These are phyloP conservation scores for Triplophysa rosa DNA, from an alignment of 2,113 vertebrate genomes.

Conservation along the genomic window DNA sequence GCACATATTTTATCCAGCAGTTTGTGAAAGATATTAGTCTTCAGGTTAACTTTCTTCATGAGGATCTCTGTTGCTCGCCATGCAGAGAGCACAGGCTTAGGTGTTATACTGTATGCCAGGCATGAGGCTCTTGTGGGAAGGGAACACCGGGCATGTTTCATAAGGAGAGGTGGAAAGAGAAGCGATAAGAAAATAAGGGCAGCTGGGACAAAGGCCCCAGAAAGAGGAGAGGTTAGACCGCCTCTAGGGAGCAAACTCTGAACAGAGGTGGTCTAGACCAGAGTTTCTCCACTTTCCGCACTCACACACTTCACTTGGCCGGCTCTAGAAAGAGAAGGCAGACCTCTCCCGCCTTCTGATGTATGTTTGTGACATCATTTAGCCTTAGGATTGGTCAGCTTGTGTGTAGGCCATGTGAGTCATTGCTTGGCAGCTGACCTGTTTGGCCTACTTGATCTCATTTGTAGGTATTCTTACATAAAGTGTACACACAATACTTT, in stretches of 20 bases:
- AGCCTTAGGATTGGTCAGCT: neutral
- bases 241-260: conserved; percentile 64
- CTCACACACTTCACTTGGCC: conserved; percentile 52
- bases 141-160: conserved; percentile 45
- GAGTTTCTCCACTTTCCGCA: conserved; percentile 59
- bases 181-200: conserved; percentile 58
- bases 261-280: conserved; percentile 69
- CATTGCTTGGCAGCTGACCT: neutral
- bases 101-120: conserved; percentile 31
- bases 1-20: no score
- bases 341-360: conserved; percentile 25
- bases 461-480: neutral
- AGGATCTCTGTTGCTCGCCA: neutral
- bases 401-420: neutral
- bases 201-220: conserved; percentile 63
- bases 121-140: conserved; percentile 35
- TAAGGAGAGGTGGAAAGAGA: conserved; percentile 47
- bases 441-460: conserved; percentile 14
- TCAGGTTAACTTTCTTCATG: neutral
- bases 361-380: conserved; percentile 27
- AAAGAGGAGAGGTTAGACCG: conserved; percentile 69
- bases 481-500: neutral
- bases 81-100: neutral
- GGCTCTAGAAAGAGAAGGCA: conserved; percentile 6
- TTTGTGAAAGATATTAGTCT: neutral